Evolutionary conservation across 1,140 invertebrate species (phyloP), one percentile per base, ranked within the genome.

Genomic region (Parasteatoda tepidariorum): DNA sequence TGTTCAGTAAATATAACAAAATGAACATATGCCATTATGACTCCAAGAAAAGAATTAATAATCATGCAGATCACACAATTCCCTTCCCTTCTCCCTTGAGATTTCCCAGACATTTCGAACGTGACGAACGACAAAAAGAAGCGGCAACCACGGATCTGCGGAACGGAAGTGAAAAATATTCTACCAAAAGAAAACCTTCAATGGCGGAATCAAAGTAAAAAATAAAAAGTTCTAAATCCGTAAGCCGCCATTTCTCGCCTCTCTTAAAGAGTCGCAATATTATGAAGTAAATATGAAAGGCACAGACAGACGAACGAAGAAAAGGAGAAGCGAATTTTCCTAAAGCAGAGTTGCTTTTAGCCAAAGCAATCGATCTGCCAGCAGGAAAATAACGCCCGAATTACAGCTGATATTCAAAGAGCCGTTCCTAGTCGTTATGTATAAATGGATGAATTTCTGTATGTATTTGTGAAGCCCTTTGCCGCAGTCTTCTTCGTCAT

Each of bases 341-440:
- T 34, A 30, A 66, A 38, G 71, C 57, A 61, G 75, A 28, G 57
- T 34, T 33, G 64, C 55, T 41, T 59, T 48, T 68, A 71, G 66
- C 78, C 57, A 82, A 75, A 62, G 78, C 78, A 82, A 82, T 82
- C 78, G 78, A 82, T 82, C 66, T 82, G 78, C 9, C 66, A 82
- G 57, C 22, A 34, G 55, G 64, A 82, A 82, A 82, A 82, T 82
- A 71, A 48, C 78, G 68, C 78, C 78, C 68, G 67, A 82, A 82
- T 82, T 82, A 82, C 78, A 82, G 78, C 66, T 82, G 67, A 82
- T 82, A 82, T 82, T 82, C 78, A 82, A 82, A 82, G 78, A 71
- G 76, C 41, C 73, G 34, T 31, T 79, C 64, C 31, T 68, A 67
- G 78, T 82, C 78, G 67, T 70, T 71, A 82, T 82, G 78, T 82